Evolutionary conservation across 1,140 invertebrate species (phyloP).

Genomic region (Lepidurus apus): DNA sequence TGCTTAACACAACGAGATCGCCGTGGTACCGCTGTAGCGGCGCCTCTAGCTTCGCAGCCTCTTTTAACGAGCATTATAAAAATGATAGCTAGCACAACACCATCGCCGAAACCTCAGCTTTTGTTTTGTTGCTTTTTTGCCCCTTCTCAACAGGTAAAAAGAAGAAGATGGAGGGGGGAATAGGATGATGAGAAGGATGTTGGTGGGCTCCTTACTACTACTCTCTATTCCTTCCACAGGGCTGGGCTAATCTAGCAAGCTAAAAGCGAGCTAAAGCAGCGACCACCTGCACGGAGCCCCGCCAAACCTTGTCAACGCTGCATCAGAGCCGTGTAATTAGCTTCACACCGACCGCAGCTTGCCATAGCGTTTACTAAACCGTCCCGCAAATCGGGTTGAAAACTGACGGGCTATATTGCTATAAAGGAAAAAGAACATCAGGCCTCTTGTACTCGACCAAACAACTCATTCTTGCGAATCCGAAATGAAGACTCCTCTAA

Average conservation of each 20-base stretch:
- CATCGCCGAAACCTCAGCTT: neutral
- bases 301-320: slow-evolving; percentile 20
- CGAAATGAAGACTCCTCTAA: neutral
- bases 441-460: neutral
- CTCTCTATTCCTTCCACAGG: neutral
- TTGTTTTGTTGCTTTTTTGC: slow-evolving; percentile 2
- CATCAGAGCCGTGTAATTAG: slow-evolving; percentile 21
- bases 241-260: slow-evolving; percentile 14
- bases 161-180: neutral
- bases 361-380: neutral
- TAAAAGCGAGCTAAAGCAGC: slow-evolving; percentile 2
- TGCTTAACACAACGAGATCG: slow-evolving; percentile 18
- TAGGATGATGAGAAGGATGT: slow-evolving; percentile 9
- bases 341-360: slow-evolving; percentile 16
- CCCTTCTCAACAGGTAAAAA: neutral
- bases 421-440: neutral
- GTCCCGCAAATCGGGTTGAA: slow-evolving; percentile 9
- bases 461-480: neutral
- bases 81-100: slow-evolving; percentile 19
- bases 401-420: neutral
- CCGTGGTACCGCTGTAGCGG: slow-evolving; percentile 4
- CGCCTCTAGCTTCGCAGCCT: neutral
- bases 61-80: slow-evolving; percentile 11
- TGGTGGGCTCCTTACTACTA: slow-evolving; percentile 14
- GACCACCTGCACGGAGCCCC: slow-evolving; percentile 16